Conservation (phyloP, 2,888 invertebrate genomes). For the Ceramica pisi region DNA sequence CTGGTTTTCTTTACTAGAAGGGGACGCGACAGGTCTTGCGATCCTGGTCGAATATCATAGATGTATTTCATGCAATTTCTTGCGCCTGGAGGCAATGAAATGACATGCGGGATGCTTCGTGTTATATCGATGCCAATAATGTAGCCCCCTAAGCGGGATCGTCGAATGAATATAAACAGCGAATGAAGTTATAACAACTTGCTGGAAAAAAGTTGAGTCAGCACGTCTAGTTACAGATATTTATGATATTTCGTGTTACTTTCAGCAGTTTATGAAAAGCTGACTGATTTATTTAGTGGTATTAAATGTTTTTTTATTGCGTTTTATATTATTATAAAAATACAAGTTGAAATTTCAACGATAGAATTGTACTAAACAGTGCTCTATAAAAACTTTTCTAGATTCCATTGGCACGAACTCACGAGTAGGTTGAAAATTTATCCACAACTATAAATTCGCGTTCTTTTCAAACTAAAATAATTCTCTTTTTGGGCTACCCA, state of each 20-base stretch:
- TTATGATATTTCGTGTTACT: constrained; percentile 18
- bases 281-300: neutral
- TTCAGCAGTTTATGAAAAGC: neutral
- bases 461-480: constrained; percentile 55
- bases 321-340: too few relatives aligned
- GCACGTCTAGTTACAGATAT: constrained; percentile 15
- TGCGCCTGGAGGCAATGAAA: constrained; percentile 85
- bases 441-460: constrained; percentile 29
- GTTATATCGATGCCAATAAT: constrained; percentile 84
- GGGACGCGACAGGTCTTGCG: constrained; percentile 64
- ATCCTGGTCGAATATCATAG: constrained; percentile 75
- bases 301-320: neutral
- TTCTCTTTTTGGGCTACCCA: constrained; percentile 53
- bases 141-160: constrained; percentile 73
- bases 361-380: neutral
- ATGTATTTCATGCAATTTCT: constrained; percentile 88
- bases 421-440: constrained; percentile 8
- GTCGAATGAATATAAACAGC: constrained; percentile 73
- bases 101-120: constrained; percentile 83
- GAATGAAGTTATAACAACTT: constrained; percentile 61
- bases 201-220: constrained; percentile 19
- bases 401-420: constrained; percentile 27
- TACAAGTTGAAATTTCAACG: neutral
- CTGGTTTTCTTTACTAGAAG: constrained; percentile 34
- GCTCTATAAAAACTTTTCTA: neutral